Evolutionary conservation across 2,797 vertebrate genomes (phyloP), one percentile per base, ranked within the genome.

Genomic region (Sebastes kiyomatsui): DNA sequence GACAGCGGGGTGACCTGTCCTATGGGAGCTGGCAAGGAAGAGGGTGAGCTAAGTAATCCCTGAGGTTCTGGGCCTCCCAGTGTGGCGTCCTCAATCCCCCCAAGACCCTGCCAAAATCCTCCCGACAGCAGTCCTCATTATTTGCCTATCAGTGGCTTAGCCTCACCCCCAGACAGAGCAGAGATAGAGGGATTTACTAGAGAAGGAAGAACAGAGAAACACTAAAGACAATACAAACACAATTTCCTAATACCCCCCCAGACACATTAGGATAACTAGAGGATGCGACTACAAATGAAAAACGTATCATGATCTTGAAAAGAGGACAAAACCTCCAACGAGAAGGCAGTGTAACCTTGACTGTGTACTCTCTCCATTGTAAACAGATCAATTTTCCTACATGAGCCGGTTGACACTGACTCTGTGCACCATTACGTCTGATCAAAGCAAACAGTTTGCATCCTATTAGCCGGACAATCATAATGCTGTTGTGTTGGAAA

Each of bases 31-130:
- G 61, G 65, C 28, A 23, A 38, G 64, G 42, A 75, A 61, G 67
- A 79, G 77, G 80, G 84, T 72, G 83, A 75, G 59, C 52, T 86
- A 64, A 16, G 71, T 94, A 94, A 94, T 93, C 93, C 88, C 85
- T 1, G 67, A 81, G 80, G 73, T 87, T 86, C 70, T 65, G 76
- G 81, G 83, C 78, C 87, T 88, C 89, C 75, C 76, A 68, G 64
- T 77, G 87, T 78, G 85, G 64, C 11, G 80, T 58, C 88, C 92
- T 90, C 86, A 93, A 92, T 88, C 82, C 82, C 77, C 83, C 70
- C 58, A 33, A 81, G 71, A 81, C 72, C 75, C 58, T 71, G 52
- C 30, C 46, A 83, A 89, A 90, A 89, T 82, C 87, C 88, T 81
- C 86, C 58, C 69, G 66, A 90, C 75, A 85, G 83, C 68, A 88